Conservation (phyloP, 92 coral and sea anemone genomes). For the Zoanthus solanderi region DNA sequence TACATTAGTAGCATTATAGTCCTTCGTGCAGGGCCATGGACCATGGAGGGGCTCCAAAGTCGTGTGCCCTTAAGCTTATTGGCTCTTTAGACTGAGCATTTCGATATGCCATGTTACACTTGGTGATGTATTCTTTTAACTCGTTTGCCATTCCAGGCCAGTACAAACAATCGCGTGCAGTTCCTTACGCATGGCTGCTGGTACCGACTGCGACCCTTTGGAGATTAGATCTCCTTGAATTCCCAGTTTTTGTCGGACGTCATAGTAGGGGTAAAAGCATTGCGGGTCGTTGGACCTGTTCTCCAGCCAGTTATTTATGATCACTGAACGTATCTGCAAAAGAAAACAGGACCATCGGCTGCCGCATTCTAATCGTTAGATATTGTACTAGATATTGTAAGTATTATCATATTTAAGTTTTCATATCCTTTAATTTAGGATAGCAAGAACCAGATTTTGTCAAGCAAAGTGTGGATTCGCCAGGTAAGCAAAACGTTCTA, state of each 20-base stretch:
- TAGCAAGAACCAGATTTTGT: constrained; percentile 91
- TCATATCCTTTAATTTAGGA: constrained; percentile 54
- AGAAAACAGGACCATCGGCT: too few relatives aligned
- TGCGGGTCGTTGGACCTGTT: not conserved
- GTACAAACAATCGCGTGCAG: constrained; percentile 43
- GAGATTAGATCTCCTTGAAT: not conserved
- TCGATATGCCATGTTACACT: constrained; percentile 40
- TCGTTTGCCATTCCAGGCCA: constrained; percentile 61
- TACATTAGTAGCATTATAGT: constrained; percentile 27
- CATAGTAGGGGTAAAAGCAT: not conserved
- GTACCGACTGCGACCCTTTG: not conserved
- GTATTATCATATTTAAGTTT: too few relatives aligned
- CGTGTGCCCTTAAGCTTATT: constrained; percentile 41
- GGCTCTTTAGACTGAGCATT: constrained; percentile 41
- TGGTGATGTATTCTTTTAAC: constrained; percentile 46
- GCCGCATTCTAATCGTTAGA: too few relatives aligned
- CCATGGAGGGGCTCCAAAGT: constrained; percentile 47
- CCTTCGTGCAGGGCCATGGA: constrained; percentile 35
- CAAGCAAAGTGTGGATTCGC: constrained; percentile 97
- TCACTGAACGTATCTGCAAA: too few relatives aligned
- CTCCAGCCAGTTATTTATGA: not conserved
- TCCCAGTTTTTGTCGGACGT: not conserved
- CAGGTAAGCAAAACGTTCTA: constrained; percentile 63
- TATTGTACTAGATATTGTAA: too few relatives aligned
- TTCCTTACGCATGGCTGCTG: too few relatives aligned